Evolutionary conservation across 2,888 invertebrate genomes (phyloP), one percentile per base, ranked within the genome.

Genomic region (Lacanobia oleracea): DNA sequence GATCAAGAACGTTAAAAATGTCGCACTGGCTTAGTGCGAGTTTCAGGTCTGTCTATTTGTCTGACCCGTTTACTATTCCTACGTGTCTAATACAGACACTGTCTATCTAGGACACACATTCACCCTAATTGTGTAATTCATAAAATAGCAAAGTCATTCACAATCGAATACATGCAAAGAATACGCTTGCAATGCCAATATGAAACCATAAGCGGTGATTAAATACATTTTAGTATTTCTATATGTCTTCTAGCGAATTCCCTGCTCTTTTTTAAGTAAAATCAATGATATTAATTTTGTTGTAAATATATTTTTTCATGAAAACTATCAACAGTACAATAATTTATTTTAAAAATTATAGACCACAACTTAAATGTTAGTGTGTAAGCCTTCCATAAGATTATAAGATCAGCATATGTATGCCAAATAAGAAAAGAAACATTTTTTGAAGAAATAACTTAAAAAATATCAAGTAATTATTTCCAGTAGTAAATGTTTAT

Each of bases 371-470:
- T 64, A 45, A 10, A n/a, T 51, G 45, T 64, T 51, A 53, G 40
- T 65, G 1, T 48, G 9, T 43, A 43, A 43, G 43, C 43, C 6
- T 48, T 48, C 0, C 64, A 10, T 50, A 48, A 50, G n/a, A 21
- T 37, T 48, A 8, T 65, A 59, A 45, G n/a, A 23, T 73, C 66
- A 59, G 65, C 50, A 65, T 59, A 65, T 57, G 21, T 60, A 74
- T 74, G 67, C 74, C 59, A 74, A 73, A 73, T 40, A 50, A 43
- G 43, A 14, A 57, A 16, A 27, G 1, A 21, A 10, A 53, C 1
- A n/a, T 12, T 23, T 7, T 53, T 48, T 14, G 1, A 27, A 37
- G 43, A 48, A 14, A 0, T 23, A n/a, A 54, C 23, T 1, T 12
- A 27, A 12, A 56, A 56, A 66, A 48, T 68, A 8, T 8, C 23